Evolutionary conservation across 2,888 invertebrate species (phyloP).

Genomic region (Nemotelus nigrinus): DNA sequence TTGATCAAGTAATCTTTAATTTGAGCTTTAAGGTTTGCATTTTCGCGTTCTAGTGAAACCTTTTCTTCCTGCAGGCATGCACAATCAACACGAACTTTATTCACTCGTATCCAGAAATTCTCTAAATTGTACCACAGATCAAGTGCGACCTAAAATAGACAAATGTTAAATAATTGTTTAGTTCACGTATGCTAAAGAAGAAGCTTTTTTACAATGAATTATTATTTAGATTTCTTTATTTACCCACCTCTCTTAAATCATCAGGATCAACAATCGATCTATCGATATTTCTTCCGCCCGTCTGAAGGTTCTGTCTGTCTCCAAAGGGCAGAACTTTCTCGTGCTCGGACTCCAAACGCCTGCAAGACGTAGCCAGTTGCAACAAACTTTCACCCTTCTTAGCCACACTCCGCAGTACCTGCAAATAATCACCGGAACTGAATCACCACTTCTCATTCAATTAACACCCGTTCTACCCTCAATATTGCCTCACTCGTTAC

Average conservation of each 20-base stretch:
- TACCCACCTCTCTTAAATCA: slow-evolving; percentile 53
- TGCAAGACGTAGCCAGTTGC: slow-evolving; percentile 72
- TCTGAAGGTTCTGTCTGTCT: slow-evolving; percentile 48
- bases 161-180: background rate
- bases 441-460: background rate
- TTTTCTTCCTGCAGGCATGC: slow-evolving; percentile 65
- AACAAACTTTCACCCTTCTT: slow-evolving; percentile 71
- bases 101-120: slow-evolving; percentile 75
- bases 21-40: slow-evolving; percentile 70
- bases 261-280: slow-evolving; percentile 59
- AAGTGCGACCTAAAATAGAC: slow-evolving; percentile 63
- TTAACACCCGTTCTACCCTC: slow-evolving; percentile 62
- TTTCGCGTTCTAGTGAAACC: slow-evolving; percentile 68
- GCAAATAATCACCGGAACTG: slow-evolving; percentile 24
- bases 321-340: slow-evolving; percentile 67
- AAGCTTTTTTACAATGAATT: no score
- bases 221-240: no score
- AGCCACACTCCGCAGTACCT: slow-evolving; percentile 68
- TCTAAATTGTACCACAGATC: slow-evolving; percentile 72
- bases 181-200: slow-evolving; percentile 24
- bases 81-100: slow-evolving; percentile 68
- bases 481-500: slow-evolving; percentile 71
- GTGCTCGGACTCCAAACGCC: slow-evolving; percentile 73
- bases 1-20: slow-evolving; percentile 72
- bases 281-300: slow-evolving; percentile 58